Percentiles rank a stretch among this genome's conserved stretches.
phyloP scores from a whole-genome alignment of 2,888 invertebrate species.

The Drosophila prostipennis region DNA sequence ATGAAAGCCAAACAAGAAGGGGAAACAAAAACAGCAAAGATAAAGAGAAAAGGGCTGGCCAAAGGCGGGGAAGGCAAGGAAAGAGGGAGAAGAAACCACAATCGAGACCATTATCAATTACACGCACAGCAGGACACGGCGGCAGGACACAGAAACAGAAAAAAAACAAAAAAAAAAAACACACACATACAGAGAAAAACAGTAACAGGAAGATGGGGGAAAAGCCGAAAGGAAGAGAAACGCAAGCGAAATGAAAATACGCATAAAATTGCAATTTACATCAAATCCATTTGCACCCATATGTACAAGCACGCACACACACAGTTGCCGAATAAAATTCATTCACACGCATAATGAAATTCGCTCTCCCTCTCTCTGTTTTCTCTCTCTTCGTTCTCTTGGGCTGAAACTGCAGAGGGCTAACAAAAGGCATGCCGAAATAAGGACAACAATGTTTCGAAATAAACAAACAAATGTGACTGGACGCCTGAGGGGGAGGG shows the following conservation, averaged over 20 bases:
- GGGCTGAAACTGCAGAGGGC: slow-evolving; percentile 59
- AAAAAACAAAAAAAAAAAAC: too few relatives aligned
- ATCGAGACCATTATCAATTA: slow-evolving; percentile 81
- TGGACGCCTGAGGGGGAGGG: slow-evolving; percentile 43
- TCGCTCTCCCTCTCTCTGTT: slow-evolving; percentile 35
- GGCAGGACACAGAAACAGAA: slow-evolving; percentile 35
- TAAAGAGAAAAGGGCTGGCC: slow-evolving; percentile 15
- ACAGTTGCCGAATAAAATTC: slow-evolving; percentile 71
- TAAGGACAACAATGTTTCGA: slow-evolving; percentile 79
- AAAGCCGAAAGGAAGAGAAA: slow-evolving; percentile 10
- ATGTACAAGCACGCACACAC: slow-evolving; percentile 56
- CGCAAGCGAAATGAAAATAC: slow-evolving; percentile 76
- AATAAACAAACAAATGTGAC: slow-evolving; percentile 76
- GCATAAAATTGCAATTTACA: slow-evolving; percentile 81
- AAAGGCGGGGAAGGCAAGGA: slow-evolving; percentile 23
- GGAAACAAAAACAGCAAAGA: slow-evolving; percentile 41
- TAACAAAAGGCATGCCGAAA: slow-evolving; percentile 68
- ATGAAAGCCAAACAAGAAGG: slow-evolving; percentile 44
- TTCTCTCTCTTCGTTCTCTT: slow-evolving; percentile 19
- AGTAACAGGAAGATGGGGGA: slow-evolving; percentile 23
- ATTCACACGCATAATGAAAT: slow-evolving; percentile 80
- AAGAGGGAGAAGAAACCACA: slow-evolving; percentile 66
- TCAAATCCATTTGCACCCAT: slow-evolving; percentile 80
- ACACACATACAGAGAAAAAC: slow-evolving; percentile 19
- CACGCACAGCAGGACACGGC: slow-evolving; percentile 78